Evolutionary conservation across 2,113 vertebrate species (phyloP).

Genomic region (Amphilophus citrinellus): DNA sequence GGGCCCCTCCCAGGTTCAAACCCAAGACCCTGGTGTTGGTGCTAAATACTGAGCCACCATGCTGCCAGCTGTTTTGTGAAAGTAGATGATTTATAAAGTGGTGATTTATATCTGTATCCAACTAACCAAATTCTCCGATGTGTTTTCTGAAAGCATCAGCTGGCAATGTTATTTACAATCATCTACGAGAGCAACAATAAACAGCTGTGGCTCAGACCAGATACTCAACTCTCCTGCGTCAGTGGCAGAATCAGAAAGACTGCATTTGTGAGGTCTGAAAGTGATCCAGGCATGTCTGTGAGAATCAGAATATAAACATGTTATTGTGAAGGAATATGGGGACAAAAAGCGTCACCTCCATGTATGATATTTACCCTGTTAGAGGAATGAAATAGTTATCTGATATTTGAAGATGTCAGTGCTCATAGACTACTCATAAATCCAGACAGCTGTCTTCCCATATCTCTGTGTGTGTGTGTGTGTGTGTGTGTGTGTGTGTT

Average conservation of each 20-base stretch:
- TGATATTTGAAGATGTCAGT: conserved; percentile 33
- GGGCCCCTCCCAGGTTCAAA: neutral
- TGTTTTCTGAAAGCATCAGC: conserved; percentile 36
- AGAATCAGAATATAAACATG: neutral
- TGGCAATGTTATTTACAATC: conserved; percentile 41
- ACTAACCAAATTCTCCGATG: conserved; percentile 18
- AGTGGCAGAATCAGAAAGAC: conserved; percentile 21
- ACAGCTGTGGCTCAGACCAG: neutral
- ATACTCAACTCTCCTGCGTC: conserved; percentile 14
- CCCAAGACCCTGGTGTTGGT: neutral
- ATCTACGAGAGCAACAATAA: conserved; percentile 26
- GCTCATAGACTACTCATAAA: conserved; percentile 29
- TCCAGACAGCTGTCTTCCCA: conserved; percentile 27
- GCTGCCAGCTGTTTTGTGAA: neutral
- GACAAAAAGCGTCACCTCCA: conserved; percentile 10
- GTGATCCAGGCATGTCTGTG: neutral
- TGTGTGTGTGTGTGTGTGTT: conserved; percentile 5
- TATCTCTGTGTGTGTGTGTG: too few species aligned
- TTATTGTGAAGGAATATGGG: conserved; percentile 2
- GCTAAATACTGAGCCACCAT: conserved; percentile 6
- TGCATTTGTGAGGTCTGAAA: conserved; percentile 14
- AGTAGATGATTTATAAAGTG: neutral
- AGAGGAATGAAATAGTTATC: conserved; percentile 51
- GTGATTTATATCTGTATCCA: neutral
- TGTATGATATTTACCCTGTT: conserved; percentile 48